phyloP scores from a whole-genome alignment of 2,797 vertebrate genomes.

The Selene dorsalis region DNA sequence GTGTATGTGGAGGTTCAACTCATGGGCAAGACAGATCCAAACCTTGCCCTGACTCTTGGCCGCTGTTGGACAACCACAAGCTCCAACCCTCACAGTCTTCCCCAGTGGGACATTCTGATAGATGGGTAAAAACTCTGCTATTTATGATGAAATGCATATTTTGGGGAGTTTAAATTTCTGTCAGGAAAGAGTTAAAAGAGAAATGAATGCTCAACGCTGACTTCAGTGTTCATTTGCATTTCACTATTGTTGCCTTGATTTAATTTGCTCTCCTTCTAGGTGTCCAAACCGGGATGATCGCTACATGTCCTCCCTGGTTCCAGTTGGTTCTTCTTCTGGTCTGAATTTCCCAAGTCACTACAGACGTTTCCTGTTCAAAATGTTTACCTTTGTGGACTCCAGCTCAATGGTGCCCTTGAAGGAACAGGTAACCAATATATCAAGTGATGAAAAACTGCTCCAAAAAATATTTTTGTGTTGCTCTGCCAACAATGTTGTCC shows the following conservation, averaged over 20 bases:
- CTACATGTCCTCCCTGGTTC: slow-evolving; percentile 68
- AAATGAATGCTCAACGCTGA: background rate
- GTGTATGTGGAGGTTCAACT: slow-evolving; percentile 77
- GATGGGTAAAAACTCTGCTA: slow-evolving; percentile 67
- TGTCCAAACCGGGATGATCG: slow-evolving; percentile 73
- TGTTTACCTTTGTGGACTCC: slow-evolving; percentile 78
- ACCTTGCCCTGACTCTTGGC: slow-evolving; percentile 74
- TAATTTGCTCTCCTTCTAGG: slow-evolving; percentile 49
- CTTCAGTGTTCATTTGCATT: background rate
- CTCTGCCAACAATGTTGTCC: slow-evolving; percentile 19
- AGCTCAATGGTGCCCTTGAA: slow-evolving; percentile 12
- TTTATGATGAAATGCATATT: too few species aligned
- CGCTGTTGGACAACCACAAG: slow-evolving; percentile 78
- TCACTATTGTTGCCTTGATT: background rate
- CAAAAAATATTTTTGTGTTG: background rate
- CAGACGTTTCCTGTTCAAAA: slow-evolving; percentile 73
- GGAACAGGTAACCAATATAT: slow-evolving; percentile 36
- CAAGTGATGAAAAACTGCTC: background rate
- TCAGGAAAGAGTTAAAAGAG: background rate
- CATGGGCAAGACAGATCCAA: slow-evolving; percentile 70
- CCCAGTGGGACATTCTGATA: slow-evolving; percentile 78
- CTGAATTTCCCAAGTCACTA: slow-evolving; percentile 70
- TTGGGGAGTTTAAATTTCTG: background rate
- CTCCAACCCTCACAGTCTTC: slow-evolving; percentile 63
- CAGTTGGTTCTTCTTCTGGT: slow-evolving; percentile 45